Evolutionary conservation across 2,113 vertebrate species (phyloP).

Genomic region (Burhinus oedicnemus): DNA sequence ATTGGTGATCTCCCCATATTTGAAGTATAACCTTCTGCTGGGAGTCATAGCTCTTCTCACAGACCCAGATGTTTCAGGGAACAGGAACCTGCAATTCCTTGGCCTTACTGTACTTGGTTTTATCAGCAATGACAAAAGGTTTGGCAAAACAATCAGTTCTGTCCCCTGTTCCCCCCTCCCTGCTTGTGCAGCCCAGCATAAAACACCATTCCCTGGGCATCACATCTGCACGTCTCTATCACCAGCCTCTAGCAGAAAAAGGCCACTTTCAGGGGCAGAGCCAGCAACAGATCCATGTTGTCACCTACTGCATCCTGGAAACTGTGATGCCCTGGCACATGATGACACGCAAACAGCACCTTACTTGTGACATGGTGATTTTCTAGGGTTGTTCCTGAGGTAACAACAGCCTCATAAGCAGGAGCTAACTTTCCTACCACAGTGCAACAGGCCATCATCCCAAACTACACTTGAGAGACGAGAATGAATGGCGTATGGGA

Average conservation of each 20-base stretch:
- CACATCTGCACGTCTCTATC: background rate
- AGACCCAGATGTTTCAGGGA: background rate
- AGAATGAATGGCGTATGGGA: background rate
- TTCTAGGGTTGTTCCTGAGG: background rate
- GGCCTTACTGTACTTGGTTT: background rate
- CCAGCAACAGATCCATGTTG: background rate
- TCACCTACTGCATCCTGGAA: background rate
- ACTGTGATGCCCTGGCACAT: background rate
- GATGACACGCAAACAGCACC: background rate
- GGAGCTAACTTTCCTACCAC: background rate
- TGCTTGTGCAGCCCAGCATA: accelerated
- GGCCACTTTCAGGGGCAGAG: background rate
- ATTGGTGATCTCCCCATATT: background rate
- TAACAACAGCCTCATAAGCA: background rate
- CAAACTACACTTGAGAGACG: background rate
- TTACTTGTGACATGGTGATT: background rate
- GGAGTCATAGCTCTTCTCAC: background rate
- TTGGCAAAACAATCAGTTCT: background rate
- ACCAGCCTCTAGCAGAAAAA: background rate
- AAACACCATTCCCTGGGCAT: background rate
- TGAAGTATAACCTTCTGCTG: background rate
- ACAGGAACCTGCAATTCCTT: background rate
- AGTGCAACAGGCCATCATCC: background rate
- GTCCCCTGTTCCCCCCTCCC: background rate
- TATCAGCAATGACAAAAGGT: background rate